These are phyloP conservation scores for Zaprionus ghesquierei DNA, from an alignment of 1,140 invertebrate genomes.

Conservation along the genomic window DNA sequence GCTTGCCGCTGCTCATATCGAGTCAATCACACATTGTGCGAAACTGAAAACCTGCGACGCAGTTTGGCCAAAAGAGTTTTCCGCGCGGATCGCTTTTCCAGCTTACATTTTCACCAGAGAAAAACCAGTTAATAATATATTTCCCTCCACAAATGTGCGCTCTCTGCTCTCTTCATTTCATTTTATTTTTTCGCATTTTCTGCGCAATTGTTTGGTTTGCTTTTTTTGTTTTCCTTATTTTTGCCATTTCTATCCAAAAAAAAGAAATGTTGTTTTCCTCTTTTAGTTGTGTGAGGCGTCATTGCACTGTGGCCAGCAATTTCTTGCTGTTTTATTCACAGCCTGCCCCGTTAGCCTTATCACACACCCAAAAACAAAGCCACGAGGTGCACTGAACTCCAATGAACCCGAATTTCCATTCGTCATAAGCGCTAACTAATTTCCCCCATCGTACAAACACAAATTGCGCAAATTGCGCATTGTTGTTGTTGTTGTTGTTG, in stretches of 20 bases:
- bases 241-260: conserved; percentile 38
- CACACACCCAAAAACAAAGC: conserved; percentile 11
- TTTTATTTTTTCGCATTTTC: conserved; percentile 35
- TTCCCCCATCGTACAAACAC: conserved; percentile 12
- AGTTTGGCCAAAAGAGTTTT: conserved; percentile 42
- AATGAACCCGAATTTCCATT: conserved; percentile 26
- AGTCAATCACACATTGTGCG: conserved; percentile 36
- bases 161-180: conserved; percentile 12
- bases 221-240: conserved; percentile 5
- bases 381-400: conserved; percentile 36
- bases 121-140: conserved; percentile 35
- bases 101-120: conserved; percentile 38
- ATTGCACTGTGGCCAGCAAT: conserved; percentile 36
- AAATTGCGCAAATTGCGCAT: conserved; percentile 22
- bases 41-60: conserved; percentile 44
- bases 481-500: not conserved
- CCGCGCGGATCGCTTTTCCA: conserved; percentile 31
- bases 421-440: conserved; percentile 35
- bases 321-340: conserved; percentile 13
- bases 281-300: conserved; percentile 26
- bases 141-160: not conserved
- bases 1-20: not conserved
- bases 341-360: conserved; percentile 33
- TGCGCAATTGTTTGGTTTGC: conserved; percentile 30
- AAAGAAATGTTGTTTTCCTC: conserved; percentile 36